Evolutionary conservation across 2,797 vertebrate genomes (phyloP), one percentile per base, ranked within the genome.

Genomic region (Microctenopoma steveboyesi): DNA sequence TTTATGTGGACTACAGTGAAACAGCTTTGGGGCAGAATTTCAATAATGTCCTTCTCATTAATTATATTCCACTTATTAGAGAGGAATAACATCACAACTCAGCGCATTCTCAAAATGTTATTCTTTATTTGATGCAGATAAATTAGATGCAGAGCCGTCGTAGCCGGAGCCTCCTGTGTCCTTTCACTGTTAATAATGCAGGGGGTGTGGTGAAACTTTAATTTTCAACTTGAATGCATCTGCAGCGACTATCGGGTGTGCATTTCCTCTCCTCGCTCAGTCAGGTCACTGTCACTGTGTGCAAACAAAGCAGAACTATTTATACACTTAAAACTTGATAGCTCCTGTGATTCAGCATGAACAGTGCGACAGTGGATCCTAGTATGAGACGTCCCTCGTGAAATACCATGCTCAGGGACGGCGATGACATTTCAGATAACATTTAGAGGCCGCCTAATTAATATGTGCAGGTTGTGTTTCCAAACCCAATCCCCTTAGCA

Each of bases 221-320:
- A 88, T 88, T 90, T 91, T 87, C 72, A 65, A 85, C 75, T 76
- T 70, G 68, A 88, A 89, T 80, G 79, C 76, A 52, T 84, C 79
- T 66, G 72, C 59, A 68, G 68, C 47, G 76, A 69, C 75, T 80
- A 60, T 78, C 60, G 33, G 83, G 74, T 79, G 72, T 87, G 65
- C 57, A 15, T 83, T 86, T 85, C 79, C 71, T 63, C 72, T 62
- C 65, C 72, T 62, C 65, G 13, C 64, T 18, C 63, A 69, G 65
- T 48, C 58, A 49, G 69, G 74, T 79, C 85, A 58, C 69, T 66
- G 82, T 79, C 66, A 45, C 72, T 18, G 70, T 76, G 58, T 61
- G 65, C 56, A 80, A 82, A 92, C 87, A 88, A 90, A 87, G 80
- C 64, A 1, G 25, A 67, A 77, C 74, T 79, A 85, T 82, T 85